Percentiles rank a stretch among this genome's conserved stretches.
Evolutionary conservation across 2,113 vertebrate species (phyloP).

Genomic region (Anguilla rostrata): DNA sequence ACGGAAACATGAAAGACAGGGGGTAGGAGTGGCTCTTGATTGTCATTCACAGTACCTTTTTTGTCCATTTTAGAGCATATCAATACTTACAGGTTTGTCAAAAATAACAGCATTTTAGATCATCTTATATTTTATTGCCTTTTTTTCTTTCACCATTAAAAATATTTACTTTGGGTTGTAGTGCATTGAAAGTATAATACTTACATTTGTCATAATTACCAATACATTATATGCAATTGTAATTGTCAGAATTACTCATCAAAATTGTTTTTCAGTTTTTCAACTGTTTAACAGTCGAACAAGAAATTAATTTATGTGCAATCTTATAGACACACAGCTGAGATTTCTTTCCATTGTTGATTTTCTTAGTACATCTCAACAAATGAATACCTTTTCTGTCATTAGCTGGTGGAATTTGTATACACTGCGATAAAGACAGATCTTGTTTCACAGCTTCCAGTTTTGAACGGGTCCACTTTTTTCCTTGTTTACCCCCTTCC

Average conservation of each 20-base stretch:
- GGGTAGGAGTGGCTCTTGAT: not conserved
- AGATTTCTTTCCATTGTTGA: not conserved
- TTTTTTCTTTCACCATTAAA: constrained; percentile 51
- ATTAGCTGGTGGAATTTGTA: not conserved
- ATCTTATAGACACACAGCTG: not conserved
- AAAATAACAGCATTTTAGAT: constrained; percentile 71
- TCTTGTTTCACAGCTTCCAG: not conserved
- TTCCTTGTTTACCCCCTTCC: no score
- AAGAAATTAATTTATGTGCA: not conserved
- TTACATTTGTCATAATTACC: no score
- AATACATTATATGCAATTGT: not conserved
- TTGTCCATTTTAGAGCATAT: constrained; percentile 5
- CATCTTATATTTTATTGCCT: constrained; percentile 49
- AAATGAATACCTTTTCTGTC: not conserved
- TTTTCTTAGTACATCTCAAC: not conserved
- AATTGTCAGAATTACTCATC: not conserved
- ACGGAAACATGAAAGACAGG: not conserved
- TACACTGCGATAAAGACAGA: not conserved
- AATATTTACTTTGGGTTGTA: constrained; percentile 40
- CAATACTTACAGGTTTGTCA: constrained; percentile 59
- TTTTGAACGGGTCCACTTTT: not conserved
- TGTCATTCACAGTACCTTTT: constrained; percentile 34
- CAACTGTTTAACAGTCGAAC: not conserved
- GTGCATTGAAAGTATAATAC: not conserved
- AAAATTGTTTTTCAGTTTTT: not conserved